These are phyloP conservation scores for Anthrax anthrax DNA, from an alignment of 2,888 invertebrate genomes.

Conservation along the genomic window DNA sequence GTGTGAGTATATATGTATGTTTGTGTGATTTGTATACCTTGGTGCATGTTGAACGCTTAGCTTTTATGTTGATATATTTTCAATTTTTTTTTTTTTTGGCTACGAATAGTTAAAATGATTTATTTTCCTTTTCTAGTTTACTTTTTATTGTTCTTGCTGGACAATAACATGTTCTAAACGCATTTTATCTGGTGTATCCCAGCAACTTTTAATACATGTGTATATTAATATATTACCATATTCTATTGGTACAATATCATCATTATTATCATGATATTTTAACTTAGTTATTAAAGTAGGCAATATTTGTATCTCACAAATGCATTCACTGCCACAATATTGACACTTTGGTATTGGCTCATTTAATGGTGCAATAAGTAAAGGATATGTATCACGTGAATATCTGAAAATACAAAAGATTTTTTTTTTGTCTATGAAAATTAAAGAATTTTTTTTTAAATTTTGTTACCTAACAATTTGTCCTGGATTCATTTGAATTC, in stretches of 20 bases:
- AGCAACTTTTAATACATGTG: conserved; percentile 74
- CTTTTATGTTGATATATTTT: too few relatives aligned
- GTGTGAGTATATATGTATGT: too few relatives aligned
- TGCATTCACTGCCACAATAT: conserved; percentile 54
- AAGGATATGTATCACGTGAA: conserved; percentile 51
- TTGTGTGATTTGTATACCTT: too few relatives aligned
- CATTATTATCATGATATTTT: conserved; percentile 41
- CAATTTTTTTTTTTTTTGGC: not conserved
- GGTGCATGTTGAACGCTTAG: too few relatives aligned
- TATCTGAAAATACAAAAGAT: conserved; percentile 46
- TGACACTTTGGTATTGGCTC: conserved; percentile 42
- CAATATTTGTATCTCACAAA: conserved; percentile 72
- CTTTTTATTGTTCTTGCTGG: conserved; percentile 48
- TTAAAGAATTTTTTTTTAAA: too few relatives aligned
- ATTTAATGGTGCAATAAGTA: conserved; percentile 52
- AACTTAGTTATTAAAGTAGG: conserved; percentile 65
- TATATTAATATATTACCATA: conserved; percentile 77
- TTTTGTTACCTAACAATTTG: conserved; percentile 74
- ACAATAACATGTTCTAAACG: conserved; percentile 59
- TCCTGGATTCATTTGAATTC: conserved; percentile 59
- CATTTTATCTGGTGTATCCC: conserved; percentile 53
- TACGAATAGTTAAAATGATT: not conserved
- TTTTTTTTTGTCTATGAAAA: too few relatives aligned
- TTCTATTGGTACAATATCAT: conserved; percentile 47
- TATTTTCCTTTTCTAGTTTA: too few relatives aligned